Percentiles rank a stretch among this genome's conserved stretches.
phyloP scores from a whole-genome alignment of 2,888 invertebrate genomes.

The Eubasilissa splendida region DNA sequence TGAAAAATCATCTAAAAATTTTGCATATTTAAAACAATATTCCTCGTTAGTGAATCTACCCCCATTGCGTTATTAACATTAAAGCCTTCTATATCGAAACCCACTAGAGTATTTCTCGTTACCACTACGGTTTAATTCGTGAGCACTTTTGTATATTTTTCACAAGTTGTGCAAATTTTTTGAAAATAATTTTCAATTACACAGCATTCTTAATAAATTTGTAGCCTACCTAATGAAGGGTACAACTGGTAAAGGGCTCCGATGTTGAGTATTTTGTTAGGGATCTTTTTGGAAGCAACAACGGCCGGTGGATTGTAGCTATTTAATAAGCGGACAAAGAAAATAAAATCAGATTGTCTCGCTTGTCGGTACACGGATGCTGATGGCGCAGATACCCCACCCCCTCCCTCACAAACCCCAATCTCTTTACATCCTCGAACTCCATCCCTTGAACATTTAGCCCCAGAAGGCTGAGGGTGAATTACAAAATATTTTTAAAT shows the following conservation, averaged over 20 bases:
- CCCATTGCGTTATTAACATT: no score
- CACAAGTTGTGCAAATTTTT: no score
- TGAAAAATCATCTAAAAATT: no score
- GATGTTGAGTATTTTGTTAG: constrained; percentile 19
- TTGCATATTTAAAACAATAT: no score
- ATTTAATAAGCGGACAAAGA: constrained; percentile 57
- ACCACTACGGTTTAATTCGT: no score
- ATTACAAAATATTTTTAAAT: neutral
- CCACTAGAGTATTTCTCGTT: no score
- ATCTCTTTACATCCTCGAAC: neutral
- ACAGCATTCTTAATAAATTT: no score
- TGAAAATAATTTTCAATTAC: no score
- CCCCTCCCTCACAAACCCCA: neutral
- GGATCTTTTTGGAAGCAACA: constrained; percentile 19
- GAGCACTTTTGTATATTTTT: no score
- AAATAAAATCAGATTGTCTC: constrained; percentile 57
- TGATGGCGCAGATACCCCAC: constrained; percentile 39
- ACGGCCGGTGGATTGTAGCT: constrained; percentile 46
- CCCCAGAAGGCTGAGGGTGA: neutral
- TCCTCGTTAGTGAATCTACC: no score
- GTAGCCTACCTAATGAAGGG: neutral
- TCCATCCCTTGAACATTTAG: no score
- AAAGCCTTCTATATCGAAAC: no score
- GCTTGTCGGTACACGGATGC: constrained; percentile 38
- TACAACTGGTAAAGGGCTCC: neutral